phyloP scores from a whole-genome alignment of 2,797 vertebrate species.

The Mus spretus region DNA sequence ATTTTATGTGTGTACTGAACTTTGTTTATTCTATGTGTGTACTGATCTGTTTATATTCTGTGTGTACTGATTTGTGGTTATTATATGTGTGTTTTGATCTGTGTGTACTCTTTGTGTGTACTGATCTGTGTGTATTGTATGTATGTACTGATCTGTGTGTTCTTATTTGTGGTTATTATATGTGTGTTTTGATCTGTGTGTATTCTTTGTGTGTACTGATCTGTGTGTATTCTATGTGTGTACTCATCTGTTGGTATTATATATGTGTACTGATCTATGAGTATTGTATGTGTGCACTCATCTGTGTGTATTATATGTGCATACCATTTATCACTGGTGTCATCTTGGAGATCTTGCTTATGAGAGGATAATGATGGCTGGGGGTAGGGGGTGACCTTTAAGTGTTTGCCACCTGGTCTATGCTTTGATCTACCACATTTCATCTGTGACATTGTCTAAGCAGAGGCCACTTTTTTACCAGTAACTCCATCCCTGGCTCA shows the following conservation, averaged over 20 bases:
- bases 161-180: no score
- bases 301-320: not conserved
- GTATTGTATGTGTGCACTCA: not conserved
- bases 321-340: not conserved
- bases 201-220: not conserved
- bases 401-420: not conserved
- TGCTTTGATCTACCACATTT: not conserved
- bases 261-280: not conserved
- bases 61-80: no score
- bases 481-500: not conserved
- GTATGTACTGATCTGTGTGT: not conserved
- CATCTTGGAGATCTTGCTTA: not conserved
- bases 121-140: no score
- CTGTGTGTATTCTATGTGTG: not conserved
- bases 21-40: no score
- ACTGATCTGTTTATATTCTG: not conserved
- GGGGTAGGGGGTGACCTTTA: not conserved
- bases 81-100: no score
- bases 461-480: not conserved
- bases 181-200: no score
- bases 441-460: not conserved
- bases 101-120: no score
- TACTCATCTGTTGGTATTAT: no score
- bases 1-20: not conserved
- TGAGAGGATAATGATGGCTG: not conserved